Evolutionary conservation across 2,888 invertebrate genomes (phyloP).

Genomic region (Nephrotoma flavescens): DNA sequence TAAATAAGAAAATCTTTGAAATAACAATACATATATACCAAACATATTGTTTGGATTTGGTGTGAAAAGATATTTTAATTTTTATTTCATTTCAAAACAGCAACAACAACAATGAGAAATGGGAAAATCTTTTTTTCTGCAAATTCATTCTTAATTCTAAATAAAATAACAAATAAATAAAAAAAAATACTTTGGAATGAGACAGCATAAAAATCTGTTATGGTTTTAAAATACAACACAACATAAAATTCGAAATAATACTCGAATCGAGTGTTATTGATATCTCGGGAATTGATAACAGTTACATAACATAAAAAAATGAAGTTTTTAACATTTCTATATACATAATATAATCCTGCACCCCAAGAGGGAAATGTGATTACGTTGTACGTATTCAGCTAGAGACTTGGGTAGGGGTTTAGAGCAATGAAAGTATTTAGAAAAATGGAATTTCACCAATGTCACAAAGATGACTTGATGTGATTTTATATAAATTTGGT

Average conservation of each 20-base stretch:
- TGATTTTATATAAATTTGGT: neutral
- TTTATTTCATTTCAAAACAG: neutral
- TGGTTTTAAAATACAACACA: neutral
- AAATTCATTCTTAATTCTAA: neutral
- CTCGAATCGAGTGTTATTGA: constrained; percentile 3
- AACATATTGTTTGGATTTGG: neutral
- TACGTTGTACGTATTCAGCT: neutral
- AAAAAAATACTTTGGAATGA: neutral
- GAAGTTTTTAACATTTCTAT: neutral
- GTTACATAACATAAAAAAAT: neutral
- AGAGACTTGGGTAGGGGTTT: neutral
- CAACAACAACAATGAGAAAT: neutral
- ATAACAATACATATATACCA: neutral
- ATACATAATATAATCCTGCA: neutral
- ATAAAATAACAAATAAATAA: neutral
- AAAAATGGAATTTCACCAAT: neutral
- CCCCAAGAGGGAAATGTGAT: neutral
- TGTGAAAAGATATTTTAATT: neutral
- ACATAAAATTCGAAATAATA: neutral
- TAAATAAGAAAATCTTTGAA: neutral
- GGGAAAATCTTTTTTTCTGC: neutral
- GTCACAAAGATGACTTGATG: neutral
- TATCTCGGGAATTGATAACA: constrained; percentile 4
- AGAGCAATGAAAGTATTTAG: neutral
- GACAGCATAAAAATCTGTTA: constrained; percentile 2